phyloP scores from a whole-genome alignment of 2,113 vertebrate genomes.

The Aix galericulata region DNA sequence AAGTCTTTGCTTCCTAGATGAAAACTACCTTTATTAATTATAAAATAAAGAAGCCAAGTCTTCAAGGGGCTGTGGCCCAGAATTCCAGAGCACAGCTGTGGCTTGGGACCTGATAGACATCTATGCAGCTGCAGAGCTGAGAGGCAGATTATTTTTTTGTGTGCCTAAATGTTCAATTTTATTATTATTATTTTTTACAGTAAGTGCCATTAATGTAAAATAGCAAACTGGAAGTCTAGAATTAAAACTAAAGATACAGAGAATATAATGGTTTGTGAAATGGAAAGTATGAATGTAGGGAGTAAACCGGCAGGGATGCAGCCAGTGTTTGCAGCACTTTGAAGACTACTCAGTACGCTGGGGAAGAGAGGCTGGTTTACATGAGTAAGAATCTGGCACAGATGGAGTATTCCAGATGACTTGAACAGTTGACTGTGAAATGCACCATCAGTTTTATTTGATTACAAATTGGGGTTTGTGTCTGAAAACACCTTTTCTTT shows the following conservation, averaged over 20 bases:
- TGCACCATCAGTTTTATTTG: background rate
- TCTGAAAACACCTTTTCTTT: conserved; percentile 10
- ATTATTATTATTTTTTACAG: conserved; percentile 7
- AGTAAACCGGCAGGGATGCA: background rate
- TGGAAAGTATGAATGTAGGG: background rate
- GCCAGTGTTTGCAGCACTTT: conserved; percentile 11
- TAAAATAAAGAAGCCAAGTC: background rate
- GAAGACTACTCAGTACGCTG: background rate
- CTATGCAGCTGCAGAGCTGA: conserved; percentile 57
- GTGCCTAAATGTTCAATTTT: conserved; percentile 56
- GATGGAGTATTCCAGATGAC: background rate
- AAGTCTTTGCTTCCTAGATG: background rate
- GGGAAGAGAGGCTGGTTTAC: conserved; percentile 3
- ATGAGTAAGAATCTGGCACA: background rate
- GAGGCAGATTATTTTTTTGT: background rate
- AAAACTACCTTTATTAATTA: background rate
- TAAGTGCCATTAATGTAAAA: conserved; percentile 79
- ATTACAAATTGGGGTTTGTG: background rate
- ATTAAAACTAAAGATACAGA: conserved; percentile 19
- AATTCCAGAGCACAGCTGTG: background rate
- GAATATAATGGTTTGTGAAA: background rate
- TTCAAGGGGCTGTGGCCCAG: background rate
- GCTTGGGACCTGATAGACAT: background rate
- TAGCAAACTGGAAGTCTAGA: conserved; percentile 45
- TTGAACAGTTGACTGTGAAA: background rate